Base-by-base conservation (phyloP, 1,140 invertebrate species). In the Metopolophium dirhodum region DNA sequence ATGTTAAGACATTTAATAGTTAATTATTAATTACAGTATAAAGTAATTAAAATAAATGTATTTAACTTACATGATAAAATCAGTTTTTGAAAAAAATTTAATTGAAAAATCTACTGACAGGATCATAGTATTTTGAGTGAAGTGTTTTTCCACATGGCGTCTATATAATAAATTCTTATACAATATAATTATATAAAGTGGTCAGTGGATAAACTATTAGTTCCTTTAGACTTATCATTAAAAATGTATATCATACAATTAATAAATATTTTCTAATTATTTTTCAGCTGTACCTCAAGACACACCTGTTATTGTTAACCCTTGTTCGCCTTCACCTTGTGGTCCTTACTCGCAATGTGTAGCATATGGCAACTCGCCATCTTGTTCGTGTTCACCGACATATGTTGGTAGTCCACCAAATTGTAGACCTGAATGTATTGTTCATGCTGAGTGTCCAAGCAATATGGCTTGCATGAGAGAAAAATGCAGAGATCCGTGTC, bases 321-420 rank as follows among this genome's bases (percentile, higher is more conserved):
- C 97, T 22, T 98, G 97, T 93, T 96, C 96, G 91, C 97, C 97
- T 94, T 97, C 97, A 54, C 96, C 97, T n/a, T 97, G 97, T 95
- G 97, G 97, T 85, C 96, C 96, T 26, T 96, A 96, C 94, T 96
- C 96, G 54, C 94, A 96, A 94, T 97, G 97, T 94, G 95, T 96
- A 95, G 96, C 96, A 93, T 95, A 95, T 86, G 96, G 95, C 68
- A 96, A 96, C 92, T 95, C 96, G 68, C 96, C 96, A 35, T 96
- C 96, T 61, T 97, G 96, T 95, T 96, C 96, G 8, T 97, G 97
- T 94, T 94, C 96, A 54, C 94, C 95, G 51, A 96, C 95, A 90
- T 97, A 96, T 94, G 94, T 96, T 51, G 96, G 97, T 89, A 95
- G 95, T 93, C 96, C 96, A 68, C 96, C 96, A 41, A 96, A 96